A percentile compares a stretch with the other conserved stretches of the same genome.
These are phyloP conservation scores for Ailuropoda melanoleuca DNA, from an alignment of 2,113 vertebrate genomes.

Conservation along the genomic window DNA sequence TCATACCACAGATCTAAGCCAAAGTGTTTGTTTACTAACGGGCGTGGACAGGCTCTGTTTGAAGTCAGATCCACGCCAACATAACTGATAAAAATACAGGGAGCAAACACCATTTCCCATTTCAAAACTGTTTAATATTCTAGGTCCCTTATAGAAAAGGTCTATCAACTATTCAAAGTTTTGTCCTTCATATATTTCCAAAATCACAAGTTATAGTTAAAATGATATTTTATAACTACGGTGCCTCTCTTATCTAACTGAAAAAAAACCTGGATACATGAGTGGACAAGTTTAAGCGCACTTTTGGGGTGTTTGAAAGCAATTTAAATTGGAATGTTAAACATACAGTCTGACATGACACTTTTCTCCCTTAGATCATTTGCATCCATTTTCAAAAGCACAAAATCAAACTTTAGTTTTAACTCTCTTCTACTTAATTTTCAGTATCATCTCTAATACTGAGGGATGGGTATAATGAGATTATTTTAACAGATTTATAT, in stretches of 20 bases:
- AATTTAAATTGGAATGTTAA: background rate
- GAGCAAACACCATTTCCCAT: background rate
- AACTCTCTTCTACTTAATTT: background rate
- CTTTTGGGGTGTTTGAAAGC: background rate
- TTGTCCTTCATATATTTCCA: background rate
- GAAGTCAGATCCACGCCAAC: background rate
- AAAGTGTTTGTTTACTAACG: background rate
- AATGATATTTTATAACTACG: background rate
- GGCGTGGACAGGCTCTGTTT: background rate
- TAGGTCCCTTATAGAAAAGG: background rate
- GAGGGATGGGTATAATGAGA: background rate
- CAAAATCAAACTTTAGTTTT: background rate
- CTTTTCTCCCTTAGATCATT: background rate
- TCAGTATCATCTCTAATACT: background rate
- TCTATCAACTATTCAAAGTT: background rate
- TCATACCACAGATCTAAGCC: background rate
- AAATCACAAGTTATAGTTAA: background rate
- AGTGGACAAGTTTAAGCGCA: background rate
- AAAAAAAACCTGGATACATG: background rate
- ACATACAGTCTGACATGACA: background rate
- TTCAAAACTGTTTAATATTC: background rate
- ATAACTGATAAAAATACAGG: background rate
- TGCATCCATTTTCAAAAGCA: background rate
- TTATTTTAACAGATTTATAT: background rate
- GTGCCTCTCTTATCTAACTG: background rate